Percentiles rank a stretch among this genome's conserved stretches.
Evolutionary conservation across 2,888 invertebrate genomes (phyloP).

Genomic region (Podotricha telesiphe): DNA sequence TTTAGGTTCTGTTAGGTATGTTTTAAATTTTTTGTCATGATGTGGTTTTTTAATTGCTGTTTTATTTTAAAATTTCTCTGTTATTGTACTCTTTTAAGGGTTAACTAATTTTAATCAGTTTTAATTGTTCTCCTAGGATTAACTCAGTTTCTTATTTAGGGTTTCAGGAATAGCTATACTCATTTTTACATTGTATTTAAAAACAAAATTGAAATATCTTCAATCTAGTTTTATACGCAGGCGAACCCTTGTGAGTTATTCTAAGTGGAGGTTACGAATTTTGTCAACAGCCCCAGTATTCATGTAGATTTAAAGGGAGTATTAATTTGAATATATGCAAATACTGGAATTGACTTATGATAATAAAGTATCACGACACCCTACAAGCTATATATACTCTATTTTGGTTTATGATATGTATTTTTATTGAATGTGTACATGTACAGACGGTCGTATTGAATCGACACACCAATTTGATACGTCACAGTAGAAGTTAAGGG

Average conservation of each 20-base stretch:
- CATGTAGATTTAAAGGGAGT: slow-evolving; percentile 55
- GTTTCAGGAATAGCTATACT: not conserved
- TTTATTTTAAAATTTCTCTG: not conserved
- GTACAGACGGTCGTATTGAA: not conserved
- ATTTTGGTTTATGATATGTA: slow-evolving; percentile 9
- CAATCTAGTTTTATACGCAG: not conserved
- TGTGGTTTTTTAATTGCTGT: too few relatives aligned
- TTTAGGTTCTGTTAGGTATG: too few relatives aligned
- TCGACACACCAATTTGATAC: slow-evolving; percentile 8
- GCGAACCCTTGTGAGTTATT: not conserved
- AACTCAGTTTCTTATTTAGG: not conserved
- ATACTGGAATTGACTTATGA: slow-evolving; percentile 54
- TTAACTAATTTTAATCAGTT: not conserved
- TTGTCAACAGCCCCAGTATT: slow-evolving; percentile 5
- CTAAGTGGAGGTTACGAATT: slow-evolving; percentile 9
- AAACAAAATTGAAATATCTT: not conserved
- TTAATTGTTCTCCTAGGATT: not conserved
- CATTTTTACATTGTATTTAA: too few relatives aligned
- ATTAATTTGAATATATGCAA: slow-evolving; percentile 67
- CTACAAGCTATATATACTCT: not conserved
- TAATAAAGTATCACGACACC: slow-evolving; percentile 54
- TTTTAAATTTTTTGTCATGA: too few relatives aligned
- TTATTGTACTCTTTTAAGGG: not conserved
- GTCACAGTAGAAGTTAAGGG: not conserved
- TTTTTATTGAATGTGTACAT: slow-evolving; percentile 15